Conservation (phyloP, 2,797 vertebrate genomes). For the Momotus momota region DNA sequence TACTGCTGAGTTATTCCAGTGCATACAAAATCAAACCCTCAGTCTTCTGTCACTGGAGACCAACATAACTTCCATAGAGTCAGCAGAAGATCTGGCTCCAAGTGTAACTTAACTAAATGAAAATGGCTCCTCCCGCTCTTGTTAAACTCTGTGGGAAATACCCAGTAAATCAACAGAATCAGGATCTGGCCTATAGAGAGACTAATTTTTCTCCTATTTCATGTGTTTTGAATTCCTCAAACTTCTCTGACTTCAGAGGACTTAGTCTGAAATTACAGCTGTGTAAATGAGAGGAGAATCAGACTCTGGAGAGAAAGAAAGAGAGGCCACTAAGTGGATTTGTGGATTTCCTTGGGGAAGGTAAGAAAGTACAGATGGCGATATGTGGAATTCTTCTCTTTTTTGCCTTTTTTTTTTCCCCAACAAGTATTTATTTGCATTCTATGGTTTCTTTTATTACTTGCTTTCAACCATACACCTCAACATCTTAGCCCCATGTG, state of each 20-base stretch:
- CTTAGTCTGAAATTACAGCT: neutral
- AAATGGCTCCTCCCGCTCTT: neutral
- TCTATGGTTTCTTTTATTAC: neutral
- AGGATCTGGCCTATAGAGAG: neutral
- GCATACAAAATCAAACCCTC: neutral
- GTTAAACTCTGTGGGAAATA: neutral
- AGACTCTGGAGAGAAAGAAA: neutral
- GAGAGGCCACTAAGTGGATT: neutral
- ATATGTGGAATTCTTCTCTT: fast-evolving
- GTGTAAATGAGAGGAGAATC: neutral
- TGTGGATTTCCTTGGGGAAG: neutral
- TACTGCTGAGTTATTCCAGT: neutral
- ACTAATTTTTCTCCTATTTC: neutral
- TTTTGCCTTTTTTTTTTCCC: neutral
- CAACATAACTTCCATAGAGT: neutral
- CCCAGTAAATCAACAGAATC: neutral
- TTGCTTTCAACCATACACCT: neutral
- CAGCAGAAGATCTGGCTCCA: neutral
- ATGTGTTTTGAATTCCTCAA: neutral
- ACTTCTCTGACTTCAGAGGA: neutral
- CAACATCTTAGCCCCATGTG: neutral
- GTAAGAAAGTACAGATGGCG: neutral
- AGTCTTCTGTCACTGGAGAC: neutral
- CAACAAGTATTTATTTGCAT: neutral
- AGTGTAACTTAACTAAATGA: neutral